These are phyloP conservation scores for Petaurus breviceps DNA, from an alignment of 2,113 vertebrate species.

Conservation along the genomic window DNA sequence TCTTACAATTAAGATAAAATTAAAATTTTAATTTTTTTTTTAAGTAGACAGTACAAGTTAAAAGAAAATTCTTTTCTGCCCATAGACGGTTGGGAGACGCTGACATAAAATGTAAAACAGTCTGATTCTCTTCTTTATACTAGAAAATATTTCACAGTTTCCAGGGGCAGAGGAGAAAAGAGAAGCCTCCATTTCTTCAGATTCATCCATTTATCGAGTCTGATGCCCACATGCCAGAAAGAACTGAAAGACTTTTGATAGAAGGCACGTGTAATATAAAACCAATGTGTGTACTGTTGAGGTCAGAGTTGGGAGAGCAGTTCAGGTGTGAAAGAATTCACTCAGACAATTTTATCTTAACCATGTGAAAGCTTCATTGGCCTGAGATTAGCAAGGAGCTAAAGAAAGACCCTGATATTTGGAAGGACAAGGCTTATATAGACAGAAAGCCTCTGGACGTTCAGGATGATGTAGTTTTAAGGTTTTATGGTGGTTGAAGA, in stretches of 20 bases:
- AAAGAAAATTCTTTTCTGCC: neutral
- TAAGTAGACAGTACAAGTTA: neutral
- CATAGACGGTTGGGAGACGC: neutral
- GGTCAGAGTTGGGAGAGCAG: too few relatives aligned
- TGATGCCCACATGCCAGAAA: neutral
- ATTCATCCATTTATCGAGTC: neutral
- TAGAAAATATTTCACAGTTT: neutral
- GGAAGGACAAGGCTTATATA: too few relatives aligned
- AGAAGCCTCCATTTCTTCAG: neutral
- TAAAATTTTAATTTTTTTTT: neutral
- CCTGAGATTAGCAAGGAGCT: too few relatives aligned
- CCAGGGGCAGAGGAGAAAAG: neutral
- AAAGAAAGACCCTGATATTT: too few relatives aligned
- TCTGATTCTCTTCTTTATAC: neutral
- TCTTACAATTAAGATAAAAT: neutral
- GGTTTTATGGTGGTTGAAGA: too few relatives aligned
- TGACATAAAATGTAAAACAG: neutral
- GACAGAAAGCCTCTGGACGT: too few relatives aligned
- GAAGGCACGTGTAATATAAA: neutral
- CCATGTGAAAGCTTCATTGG: too few relatives aligned
- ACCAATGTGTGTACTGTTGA: neutral
- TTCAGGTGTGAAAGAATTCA: too few relatives aligned
- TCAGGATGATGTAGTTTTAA: too few relatives aligned
- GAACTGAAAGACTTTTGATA: neutral
- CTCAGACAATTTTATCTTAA: too few relatives aligned